These are phyloP conservation scores for Dimorphilus gyrociliatus DNA, from an alignment of 2,888 invertebrate genomes.

Conservation along the genomic window DNA sequence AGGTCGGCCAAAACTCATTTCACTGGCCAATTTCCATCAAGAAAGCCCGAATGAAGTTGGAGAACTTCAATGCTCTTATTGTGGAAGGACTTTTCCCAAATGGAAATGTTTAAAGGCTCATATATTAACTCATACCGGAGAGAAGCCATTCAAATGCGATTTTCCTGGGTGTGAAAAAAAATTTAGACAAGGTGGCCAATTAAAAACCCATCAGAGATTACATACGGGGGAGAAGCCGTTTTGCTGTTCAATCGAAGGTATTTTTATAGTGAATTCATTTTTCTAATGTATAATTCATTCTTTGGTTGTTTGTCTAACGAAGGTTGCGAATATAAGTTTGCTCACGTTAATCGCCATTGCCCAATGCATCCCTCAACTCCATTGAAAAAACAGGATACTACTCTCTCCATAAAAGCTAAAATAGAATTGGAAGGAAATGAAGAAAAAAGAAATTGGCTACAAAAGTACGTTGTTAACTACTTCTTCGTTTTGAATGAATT, in stretches of 20 bases:
- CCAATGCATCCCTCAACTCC: conserved; percentile 52
- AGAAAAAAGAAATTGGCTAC: conserved; percentile 6
- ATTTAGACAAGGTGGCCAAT: conserved; percentile 59
- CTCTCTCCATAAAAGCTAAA: neutral
- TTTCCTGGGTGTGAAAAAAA: conserved; percentile 53
- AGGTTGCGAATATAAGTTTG: conserved; percentile 51
- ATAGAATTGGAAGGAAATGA: too few relatives aligned
- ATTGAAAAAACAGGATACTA: conserved; percentile 26
- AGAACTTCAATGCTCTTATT: conserved; percentile 51
- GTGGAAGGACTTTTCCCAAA: conserved; percentile 55
- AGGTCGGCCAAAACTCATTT: too few relatives aligned
- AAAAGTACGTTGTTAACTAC: too few relatives aligned
- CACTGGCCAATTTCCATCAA: too few relatives aligned
- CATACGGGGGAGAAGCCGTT: conserved; percentile 63
- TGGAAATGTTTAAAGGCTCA: conserved; percentile 57
- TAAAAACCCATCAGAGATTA: conserved; percentile 57
- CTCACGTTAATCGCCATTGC: conserved; percentile 60
- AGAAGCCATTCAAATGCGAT: conserved; percentile 56
- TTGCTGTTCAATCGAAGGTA: conserved; percentile 41
- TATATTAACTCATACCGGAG: conserved; percentile 44
- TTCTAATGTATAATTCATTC: too few relatives aligned
- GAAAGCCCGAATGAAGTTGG: conserved; percentile 54
- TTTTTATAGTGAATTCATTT: conserved; percentile 4
- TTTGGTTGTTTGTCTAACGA: conserved; percentile 8
- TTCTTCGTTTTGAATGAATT: too few relatives aligned